Base-by-base conservation (phyloP, 2,113 vertebrate genomes). In the Gadus chalcogrammus region DNA sequence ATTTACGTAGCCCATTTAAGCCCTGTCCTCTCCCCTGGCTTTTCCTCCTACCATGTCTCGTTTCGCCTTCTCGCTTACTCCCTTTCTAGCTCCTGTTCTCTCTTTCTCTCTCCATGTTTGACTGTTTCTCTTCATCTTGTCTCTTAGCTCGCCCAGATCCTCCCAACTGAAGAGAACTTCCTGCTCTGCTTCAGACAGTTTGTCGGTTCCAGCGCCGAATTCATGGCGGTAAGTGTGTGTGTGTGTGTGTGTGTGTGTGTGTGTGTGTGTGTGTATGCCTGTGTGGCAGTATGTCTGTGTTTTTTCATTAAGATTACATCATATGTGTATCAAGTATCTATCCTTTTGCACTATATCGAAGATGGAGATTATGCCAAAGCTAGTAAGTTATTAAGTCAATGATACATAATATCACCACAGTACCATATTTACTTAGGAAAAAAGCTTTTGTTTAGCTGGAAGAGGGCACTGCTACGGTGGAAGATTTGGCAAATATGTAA, bases 151-250 rank as follows among this genome's bases (percentile, higher is more conserved):
- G 97, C 96, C 62, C 97, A 99, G 94, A 99, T 99, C 90, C 92
- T 99, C 71, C 97, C 97, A 2, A 99, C 97, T 0, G 97, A 99
- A 81, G 97, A 99, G 91, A 98, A 97, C 89, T 99, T 99, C 85
- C 88, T 99, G 71, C 92, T 99, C 75, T 99, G 96, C 89, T 99
- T 99, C 92, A 91, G 97, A 83, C 93, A 98, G 86, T 96, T 97
- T 17, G 96, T 97, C 79, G 93, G 95, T 67, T 98, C 97, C 92
- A 99, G 97, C 63, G 84, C 93, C 0, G 97, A 99, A 84, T 99
- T 99, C 58, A 98, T 99, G 97, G 94, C 95, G 94, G 97, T 99
- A 88, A 95, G 94, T 15, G 68, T 56, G 71, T 9, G 7, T 9
- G 42, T 71, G 15, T 71, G 71, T 70, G 3, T 67, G 9, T 61